Percentiles rank a stretch among this genome's conserved stretches.
Evolutionary conservation across 1,140 invertebrate species (phyloP).

Genomic region (Drosophila paulistorum): DNA sequence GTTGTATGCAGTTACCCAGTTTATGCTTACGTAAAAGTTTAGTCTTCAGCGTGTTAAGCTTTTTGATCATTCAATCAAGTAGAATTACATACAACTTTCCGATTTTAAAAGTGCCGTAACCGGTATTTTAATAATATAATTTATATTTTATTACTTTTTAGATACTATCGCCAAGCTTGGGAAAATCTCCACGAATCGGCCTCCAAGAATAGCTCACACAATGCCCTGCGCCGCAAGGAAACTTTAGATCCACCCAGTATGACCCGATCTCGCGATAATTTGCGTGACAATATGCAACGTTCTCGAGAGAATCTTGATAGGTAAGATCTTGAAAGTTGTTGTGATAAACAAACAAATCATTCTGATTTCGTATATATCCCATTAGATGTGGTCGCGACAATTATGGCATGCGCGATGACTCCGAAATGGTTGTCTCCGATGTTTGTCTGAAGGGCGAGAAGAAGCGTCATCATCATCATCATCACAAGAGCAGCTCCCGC

Average conservation of each 20-base stretch:
- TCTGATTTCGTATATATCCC: not conserved
- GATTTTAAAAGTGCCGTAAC: too few relatives aligned
- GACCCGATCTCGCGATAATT: conserved; percentile 81
- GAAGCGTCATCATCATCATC: conserved; percentile 92
- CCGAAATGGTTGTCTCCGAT: conserved; percentile 92
- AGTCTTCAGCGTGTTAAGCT: too few relatives aligned
- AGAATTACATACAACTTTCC: too few relatives aligned
- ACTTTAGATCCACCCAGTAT: conserved; percentile 87
- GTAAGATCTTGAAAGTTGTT: conserved; percentile 33
- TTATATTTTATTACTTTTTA: conserved; percentile 17
- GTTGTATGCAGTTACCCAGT: too few relatives aligned
- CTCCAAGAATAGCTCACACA: conserved; percentile 83
- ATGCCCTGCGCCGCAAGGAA: conserved; percentile 87
- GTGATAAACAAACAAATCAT: not conserved
- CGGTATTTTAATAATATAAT: too few relatives aligned
- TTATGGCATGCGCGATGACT: conserved; percentile 89
- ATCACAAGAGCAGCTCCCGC: conserved; percentile 85
- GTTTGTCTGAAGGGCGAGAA: conserved; percentile 87
- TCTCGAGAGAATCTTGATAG: conserved; percentile 84
- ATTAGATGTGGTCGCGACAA: conserved; percentile 83
- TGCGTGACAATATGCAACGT: conserved; percentile 82
- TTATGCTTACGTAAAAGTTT: too few relatives aligned
- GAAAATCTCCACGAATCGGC: conserved; percentile 94
- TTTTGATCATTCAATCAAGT: too few relatives aligned
- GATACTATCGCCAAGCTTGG: conserved; percentile 94